Conservation (phyloP, 2,888 invertebrate genomes). For the Malacosoma neustria region DNA sequence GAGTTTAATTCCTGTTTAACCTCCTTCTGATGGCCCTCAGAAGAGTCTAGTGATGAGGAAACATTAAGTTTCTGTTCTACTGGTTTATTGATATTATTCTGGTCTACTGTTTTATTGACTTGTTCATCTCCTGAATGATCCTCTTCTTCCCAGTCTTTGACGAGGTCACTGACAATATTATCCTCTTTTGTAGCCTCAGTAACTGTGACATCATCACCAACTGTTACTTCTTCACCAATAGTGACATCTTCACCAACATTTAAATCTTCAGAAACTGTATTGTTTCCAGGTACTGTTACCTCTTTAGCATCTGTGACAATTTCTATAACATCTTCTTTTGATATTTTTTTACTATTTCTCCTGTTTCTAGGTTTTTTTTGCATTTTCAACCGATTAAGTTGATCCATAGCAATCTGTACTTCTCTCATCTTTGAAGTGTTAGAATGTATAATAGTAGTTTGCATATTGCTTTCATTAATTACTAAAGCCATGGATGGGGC, state of each 20-base stretch:
- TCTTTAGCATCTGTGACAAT: conserved; percentile 3
- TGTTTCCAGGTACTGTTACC: conserved; percentile 4
- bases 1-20: conserved; percentile 22
- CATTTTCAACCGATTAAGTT: conserved; percentile 43
- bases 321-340: conserved; percentile 11
- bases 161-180: conserved; percentile 65
- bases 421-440: conserved; percentile 26
- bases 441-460: background rate
- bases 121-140: conserved; percentile 33
- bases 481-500: conserved; percentile 16
- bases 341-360: conserved; percentile 13
- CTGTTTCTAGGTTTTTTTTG: conserved; percentile 18
- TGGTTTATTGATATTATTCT: background rate
- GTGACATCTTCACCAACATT: conserved; percentile 1
- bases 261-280: conserved; percentile 2
- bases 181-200: conserved; percentile 25
- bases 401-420: conserved; percentile 49
- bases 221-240: background rate
- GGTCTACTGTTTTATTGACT: conserved; percentile 17
- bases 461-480: conserved; percentile 5
- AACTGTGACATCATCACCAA: conserved; percentile 9
- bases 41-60: no score
- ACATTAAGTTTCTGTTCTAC: no score
- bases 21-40: conserved; percentile 20
- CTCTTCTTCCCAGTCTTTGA: conserved; percentile 71